A percentile compares a stretch with the other conserved stretches of the same genome.
phyloP scores from a whole-genome alignment of 1,140 invertebrate genomes.

The Odontomachus brunneus region DNA sequence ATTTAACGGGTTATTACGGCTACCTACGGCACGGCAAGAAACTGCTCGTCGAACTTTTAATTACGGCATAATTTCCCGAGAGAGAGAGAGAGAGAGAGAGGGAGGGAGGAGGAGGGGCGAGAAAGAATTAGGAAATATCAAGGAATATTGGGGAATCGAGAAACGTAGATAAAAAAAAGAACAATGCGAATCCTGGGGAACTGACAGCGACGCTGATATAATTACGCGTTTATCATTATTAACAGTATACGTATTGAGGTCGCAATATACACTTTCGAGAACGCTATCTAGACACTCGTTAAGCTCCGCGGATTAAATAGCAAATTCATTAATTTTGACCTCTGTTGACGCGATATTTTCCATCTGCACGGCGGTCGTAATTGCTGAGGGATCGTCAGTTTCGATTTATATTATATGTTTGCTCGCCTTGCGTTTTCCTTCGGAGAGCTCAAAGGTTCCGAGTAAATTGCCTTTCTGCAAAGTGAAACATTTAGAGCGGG shows the following conservation, averaged over 20 bases:
- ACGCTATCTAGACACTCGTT: background rate
- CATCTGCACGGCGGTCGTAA: constrained; percentile 38
- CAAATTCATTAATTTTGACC: constrained; percentile 54
- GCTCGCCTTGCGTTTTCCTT: constrained; percentile 12
- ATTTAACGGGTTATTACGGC: constrained; percentile 40
- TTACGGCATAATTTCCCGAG: background rate
- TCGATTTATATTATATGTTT: constrained; percentile 60
- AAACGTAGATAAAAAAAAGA: background rate
- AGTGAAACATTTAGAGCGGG: constrained; percentile 72
- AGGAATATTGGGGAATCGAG: background rate
- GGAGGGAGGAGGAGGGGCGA: background rate
- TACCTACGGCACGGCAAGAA: constrained; percentile 27
- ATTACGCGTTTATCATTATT: background rate
- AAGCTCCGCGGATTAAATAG: constrained; percentile 15
- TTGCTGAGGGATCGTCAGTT: constrained; percentile 49
- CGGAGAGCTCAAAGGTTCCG: constrained; percentile 58
- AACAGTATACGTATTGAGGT: background rate
- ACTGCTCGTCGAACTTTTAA: constrained; percentile 26
- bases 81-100: background rate
- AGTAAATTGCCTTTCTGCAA: constrained; percentile 70
- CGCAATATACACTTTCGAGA: constrained; percentile 1
- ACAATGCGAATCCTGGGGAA: background rate
- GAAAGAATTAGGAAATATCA: constrained; percentile 24
- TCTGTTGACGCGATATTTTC: constrained; percentile 49
- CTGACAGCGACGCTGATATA: background rate